These are phyloP conservation scores for Asteroscopus sphinx DNA, from an alignment of 2,888 invertebrate genomes.

Conservation along the genomic window DNA sequence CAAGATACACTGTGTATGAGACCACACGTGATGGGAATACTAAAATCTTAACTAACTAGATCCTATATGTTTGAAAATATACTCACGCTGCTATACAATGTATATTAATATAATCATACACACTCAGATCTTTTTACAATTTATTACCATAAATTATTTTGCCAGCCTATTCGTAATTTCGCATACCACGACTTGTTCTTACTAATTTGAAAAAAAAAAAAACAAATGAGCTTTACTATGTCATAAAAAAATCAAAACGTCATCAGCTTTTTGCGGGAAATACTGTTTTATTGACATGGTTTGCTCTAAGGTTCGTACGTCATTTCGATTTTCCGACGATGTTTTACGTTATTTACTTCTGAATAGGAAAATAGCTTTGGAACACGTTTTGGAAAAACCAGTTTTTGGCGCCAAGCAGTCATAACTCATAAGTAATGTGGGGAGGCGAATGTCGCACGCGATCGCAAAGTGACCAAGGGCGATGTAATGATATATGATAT, in stretches of 20 bases:
- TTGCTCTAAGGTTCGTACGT: conserved; percentile 1
- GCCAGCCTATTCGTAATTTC: no score
- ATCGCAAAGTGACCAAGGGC: conserved; percentile 1
- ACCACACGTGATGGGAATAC: conserved; percentile 29
- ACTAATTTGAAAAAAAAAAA: no score
- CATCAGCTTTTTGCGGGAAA: conserved; percentile 8
- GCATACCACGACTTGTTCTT: no score
- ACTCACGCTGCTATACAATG: background rate
- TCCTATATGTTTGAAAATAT: no score
- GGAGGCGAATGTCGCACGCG: background rate
- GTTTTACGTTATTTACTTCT: conserved; percentile 11
- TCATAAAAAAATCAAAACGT: conserved; percentile 1
- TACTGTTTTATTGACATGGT: background rate
- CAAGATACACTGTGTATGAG: background rate
- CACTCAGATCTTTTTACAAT: no score
- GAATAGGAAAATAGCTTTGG: conserved; percentile 20
- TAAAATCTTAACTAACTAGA: no score
- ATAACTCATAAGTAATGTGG: background rate
- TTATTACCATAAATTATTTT: no score
- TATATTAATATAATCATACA: background rate
- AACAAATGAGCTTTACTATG: background rate
- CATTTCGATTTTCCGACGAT: conserved; percentile 8
- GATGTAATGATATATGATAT: no score
- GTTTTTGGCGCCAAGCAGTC: conserved; percentile 43
- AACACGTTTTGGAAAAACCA: conserved; percentile 65